Percentiles rank a stretch among this genome's conserved stretches.
Conservation (phyloP, 1,140 invertebrate genomes). For the Scaptomyza graminum region DNA sequence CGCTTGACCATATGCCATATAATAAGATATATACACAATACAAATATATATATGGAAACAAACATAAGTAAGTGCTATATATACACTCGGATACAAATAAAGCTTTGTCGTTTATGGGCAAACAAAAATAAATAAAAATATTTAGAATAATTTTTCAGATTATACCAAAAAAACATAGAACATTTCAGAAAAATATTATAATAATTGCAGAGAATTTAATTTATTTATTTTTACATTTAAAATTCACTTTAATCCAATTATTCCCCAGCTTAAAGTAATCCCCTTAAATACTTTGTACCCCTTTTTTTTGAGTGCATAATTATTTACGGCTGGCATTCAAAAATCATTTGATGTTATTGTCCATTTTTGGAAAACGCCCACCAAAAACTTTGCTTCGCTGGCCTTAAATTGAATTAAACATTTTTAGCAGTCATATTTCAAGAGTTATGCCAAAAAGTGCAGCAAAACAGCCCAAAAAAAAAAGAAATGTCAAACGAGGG, state of each 20-base stretch:
- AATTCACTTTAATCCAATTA: too few species aligned
- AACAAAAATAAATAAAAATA: too few species aligned
- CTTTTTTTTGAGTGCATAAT: neutral
- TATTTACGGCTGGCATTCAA: slow-evolving; percentile 48
- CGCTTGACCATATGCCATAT: slow-evolving; percentile 50
- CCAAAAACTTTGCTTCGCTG: slow-evolving; percentile 39
- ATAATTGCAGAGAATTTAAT: too few species aligned
- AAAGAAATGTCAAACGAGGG: slow-evolving; percentile 38
- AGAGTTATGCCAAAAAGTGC: slow-evolving; percentile 65
- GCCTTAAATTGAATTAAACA: slow-evolving; percentile 65
- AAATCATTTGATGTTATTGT: slow-evolving; percentile 71
- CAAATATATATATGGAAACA: slow-evolving; percentile 11
- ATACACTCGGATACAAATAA: slow-evolving; percentile 17
- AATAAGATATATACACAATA: slow-evolving; percentile 30
- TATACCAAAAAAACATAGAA: too few species aligned
- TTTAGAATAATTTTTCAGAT: too few species aligned
- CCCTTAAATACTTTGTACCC: too few species aligned
- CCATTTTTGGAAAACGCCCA: slow-evolving; percentile 75
- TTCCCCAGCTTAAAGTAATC: too few species aligned
- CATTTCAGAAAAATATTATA: too few species aligned
- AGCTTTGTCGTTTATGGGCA: neutral
- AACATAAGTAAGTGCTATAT: slow-evolving; percentile 2
- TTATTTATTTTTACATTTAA: too few species aligned
- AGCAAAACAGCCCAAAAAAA: slow-evolving; percentile 43
- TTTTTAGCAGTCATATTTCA: slow-evolving; percentile 62